These are phyloP conservation scores for Echinometra lucunter DNA, from an alignment of 53 echinoderm and acorn worm species.

Conservation along the genomic window DNA sequence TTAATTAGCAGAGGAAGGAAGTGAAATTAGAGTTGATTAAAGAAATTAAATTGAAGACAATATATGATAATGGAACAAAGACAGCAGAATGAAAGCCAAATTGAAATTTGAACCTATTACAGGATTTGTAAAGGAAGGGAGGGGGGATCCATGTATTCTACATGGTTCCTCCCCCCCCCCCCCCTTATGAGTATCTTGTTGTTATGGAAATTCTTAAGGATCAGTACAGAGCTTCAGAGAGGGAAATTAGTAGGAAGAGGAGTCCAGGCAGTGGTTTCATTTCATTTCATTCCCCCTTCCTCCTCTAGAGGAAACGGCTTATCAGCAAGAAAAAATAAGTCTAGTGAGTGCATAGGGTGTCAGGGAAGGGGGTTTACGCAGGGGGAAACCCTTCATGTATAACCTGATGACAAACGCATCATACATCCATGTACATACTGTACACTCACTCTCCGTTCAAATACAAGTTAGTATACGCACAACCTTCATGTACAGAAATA, in stretches of 20 bases:
- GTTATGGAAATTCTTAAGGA: too few relatives aligned
- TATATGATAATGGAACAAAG: too few relatives aligned
- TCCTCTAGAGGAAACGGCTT: conserved; percentile 10
- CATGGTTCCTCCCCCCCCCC: too few relatives aligned
- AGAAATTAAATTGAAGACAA: too few relatives aligned
- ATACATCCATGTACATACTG: not conserved
- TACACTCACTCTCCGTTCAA: not conserved
- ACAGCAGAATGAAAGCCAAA: too few relatives aligned
- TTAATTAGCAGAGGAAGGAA: too few relatives aligned
- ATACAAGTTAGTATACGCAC: not conserved
- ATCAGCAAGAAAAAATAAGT: not conserved
- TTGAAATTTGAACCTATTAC: too few relatives aligned
- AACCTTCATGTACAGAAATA: not conserved
- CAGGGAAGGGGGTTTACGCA: not conserved
- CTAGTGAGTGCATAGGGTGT: conserved; percentile 30
- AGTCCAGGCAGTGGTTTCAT: not conserved
- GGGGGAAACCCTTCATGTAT: conserved; percentile 20
- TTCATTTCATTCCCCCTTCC: conserved; percentile 9
- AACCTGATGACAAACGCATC: not conserved
- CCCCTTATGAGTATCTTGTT: too few relatives aligned
- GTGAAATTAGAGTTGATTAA: too few relatives aligned
- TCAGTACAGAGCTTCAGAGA: not conserved
- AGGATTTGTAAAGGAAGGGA: too few relatives aligned
- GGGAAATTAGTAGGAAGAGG: not conserved
- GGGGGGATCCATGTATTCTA: too few relatives aligned